phyloP scores from a whole-genome alignment of 2,888 invertebrate species.

The Helobdella robusta region DNA sequence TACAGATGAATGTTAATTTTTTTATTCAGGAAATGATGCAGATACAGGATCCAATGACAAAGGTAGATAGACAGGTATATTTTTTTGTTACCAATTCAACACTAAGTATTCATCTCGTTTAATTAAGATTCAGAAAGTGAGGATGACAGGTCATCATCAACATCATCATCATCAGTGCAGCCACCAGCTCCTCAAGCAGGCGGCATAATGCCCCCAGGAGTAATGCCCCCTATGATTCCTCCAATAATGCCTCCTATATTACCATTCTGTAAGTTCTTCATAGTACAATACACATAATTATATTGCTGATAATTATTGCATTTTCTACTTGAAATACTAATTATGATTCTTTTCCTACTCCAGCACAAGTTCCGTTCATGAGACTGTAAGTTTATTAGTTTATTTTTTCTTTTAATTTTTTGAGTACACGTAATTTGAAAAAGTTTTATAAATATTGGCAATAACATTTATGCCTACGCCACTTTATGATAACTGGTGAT shows the following conservation, averaged over 20 bases:
- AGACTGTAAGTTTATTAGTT: constrained; percentile 28
- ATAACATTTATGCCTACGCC: too few species aligned
- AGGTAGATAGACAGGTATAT: too few species aligned
- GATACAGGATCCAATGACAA: too few species aligned
- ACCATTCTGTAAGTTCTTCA: constrained; percentile 32
- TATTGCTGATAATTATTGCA: background rate
- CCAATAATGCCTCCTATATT: constrained; percentile 32
- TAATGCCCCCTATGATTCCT: constrained; percentile 34
- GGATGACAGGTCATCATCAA: constrained; percentile 1
- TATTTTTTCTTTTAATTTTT: too few species aligned
- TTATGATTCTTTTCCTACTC: constrained; percentile 23
- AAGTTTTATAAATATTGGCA: too few species aligned
- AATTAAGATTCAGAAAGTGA: constrained; percentile 23
- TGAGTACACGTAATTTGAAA: too few species aligned
- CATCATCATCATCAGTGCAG: background rate
- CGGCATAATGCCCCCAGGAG: constrained; percentile 38
- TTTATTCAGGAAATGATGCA: too few species aligned
- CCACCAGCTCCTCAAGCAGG: background rate
- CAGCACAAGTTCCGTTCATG: constrained; percentile 34
- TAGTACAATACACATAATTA: constrained; percentile 5
- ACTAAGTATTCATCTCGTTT: too few species aligned
- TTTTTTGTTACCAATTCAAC: too few species aligned
- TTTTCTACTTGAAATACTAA: background rate
- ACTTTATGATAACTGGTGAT: too few species aligned
- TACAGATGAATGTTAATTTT: too few species aligned